Conservation (phyloP, 2,888 invertebrate species). For the Tinea semifulvella region DNA sequence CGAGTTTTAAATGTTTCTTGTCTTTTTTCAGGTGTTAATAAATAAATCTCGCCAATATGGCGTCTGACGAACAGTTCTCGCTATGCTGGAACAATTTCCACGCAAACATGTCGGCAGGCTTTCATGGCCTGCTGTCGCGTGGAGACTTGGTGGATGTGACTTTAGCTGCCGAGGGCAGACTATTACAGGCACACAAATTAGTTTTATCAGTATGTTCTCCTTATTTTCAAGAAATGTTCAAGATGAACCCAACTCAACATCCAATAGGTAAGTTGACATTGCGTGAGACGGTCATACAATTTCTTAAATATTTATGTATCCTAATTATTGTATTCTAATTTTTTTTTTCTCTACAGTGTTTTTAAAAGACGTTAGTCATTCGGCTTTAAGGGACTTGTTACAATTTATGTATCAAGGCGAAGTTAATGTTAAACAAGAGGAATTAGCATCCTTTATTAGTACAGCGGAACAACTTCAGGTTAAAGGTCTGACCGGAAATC, state of each 20-base stretch:
- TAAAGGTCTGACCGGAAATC: constrained; percentile 74
- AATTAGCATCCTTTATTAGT: constrained; percentile 75
- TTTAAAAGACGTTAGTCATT: constrained; percentile 75
- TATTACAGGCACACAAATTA: constrained; percentile 76
- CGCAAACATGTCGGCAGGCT: constrained; percentile 75
- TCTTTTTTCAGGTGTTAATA: constrained; percentile 38
- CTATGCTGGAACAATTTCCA: constrained; percentile 81
- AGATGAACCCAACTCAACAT: constrained; percentile 74
- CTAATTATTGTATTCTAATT: too few relatives aligned
- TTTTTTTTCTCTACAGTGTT: constrained; percentile 64
- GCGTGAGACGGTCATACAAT: not conserved
- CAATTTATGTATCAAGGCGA: constrained; percentile 79
- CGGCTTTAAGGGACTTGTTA: constrained; percentile 73
- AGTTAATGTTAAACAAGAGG: constrained; percentile 77
- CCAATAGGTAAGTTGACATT: constrained; percentile 65
- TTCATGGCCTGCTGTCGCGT: constrained; percentile 75
- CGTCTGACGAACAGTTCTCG: constrained; percentile 78
- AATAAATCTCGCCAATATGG: constrained; percentile 67
- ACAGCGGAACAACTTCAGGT: constrained; percentile 78
- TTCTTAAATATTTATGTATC: constrained; percentile 6
- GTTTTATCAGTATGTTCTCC: constrained; percentile 78
- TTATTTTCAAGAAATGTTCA: constrained; percentile 78
- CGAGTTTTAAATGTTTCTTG: constrained; percentile 7
- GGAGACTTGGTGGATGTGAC: constrained; percentile 77
- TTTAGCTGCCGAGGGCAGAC: constrained; percentile 74